Conservation (phyloP, 2,113 vertebrate species). For the Bos javanicus region DNA sequence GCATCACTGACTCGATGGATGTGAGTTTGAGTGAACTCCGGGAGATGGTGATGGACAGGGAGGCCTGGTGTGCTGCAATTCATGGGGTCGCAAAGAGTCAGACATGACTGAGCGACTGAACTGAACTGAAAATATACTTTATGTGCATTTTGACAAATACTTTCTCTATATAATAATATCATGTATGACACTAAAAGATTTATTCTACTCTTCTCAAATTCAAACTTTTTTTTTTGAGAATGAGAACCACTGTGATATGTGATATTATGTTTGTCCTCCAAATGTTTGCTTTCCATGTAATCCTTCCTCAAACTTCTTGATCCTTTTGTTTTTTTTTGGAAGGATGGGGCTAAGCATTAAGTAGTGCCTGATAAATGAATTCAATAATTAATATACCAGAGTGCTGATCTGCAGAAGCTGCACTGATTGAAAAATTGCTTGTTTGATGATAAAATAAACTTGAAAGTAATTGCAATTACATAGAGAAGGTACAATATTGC, state of each 20-base stretch:
- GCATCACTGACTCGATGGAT: too few species aligned
- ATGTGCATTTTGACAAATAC: neutral
- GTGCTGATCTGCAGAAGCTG: constrained; percentile 9
- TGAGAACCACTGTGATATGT: neutral
- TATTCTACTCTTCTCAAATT: neutral
- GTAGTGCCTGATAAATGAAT: neutral
- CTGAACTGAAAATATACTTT: neutral
- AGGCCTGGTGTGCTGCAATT: too few species aligned
- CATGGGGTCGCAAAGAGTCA: too few species aligned
- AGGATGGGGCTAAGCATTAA: neutral
- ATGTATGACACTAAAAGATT: neutral
- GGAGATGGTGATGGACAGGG: too few species aligned
- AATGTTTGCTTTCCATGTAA: neutral
- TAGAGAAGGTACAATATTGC: constrained; percentile 45
- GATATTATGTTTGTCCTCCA: neutral
- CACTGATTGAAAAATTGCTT: constrained; percentile 69
- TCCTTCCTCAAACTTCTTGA: neutral
- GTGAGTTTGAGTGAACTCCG: too few species aligned
- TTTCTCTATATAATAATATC: constrained; percentile 15
- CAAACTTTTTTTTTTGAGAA: neutral
- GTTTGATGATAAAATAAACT: constrained; percentile 67
- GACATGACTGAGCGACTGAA: too few species aligned
- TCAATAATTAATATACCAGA: constrained; percentile 28
- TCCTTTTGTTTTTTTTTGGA: too few species aligned
- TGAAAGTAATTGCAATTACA: constrained; percentile 57